Base-by-base conservation (phyloP, 2,113 vertebrate species). In the Tautogolabrus adspersus region DNA sequence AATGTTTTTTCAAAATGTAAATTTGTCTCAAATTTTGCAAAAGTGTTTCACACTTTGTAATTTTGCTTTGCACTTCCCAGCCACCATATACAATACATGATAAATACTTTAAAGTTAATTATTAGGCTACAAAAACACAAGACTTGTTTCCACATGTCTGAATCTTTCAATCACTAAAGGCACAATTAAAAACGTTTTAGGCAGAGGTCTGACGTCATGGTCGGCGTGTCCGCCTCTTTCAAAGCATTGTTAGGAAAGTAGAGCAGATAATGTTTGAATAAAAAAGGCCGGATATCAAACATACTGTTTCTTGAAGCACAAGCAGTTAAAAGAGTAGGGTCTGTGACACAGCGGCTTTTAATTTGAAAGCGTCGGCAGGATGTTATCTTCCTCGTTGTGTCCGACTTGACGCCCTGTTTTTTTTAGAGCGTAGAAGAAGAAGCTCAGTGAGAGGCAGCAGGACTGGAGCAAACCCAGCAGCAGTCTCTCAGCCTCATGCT, bases 401-500 rank as follows among this genome's bases (percentile, higher is more conserved):
- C 38, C 42, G 42, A 61, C 3, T 75, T 34, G 55, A 68, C 0
- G 11, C 4, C 6, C 3, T 18, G 8, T 47, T 47, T 10, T 15
- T 60, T 10, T 9, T 55, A 44, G 49, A 66, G 51, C 44, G 37
- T 16, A 72, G 79, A 87, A 57, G 75, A 82, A 84, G 82, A 70
- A 73, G 85, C 65, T 19, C 59, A n/a, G 38, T 2, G 68, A 79
- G 86, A 83, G 81, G 88, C 90, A 91, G 87, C 83, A 89, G 81
- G 80, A 87, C 83, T 61, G 88, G 75, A 88, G 44, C 64, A 69
- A 64, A 76, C 72, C 80, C 81, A 49, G 78, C 85, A 78, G 82
- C 30, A 34, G 30, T 34, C 30, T 75, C 79, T 86, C 81, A 82
- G 81, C 85, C 91, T 89, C 92, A 94, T 93, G 93, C 91, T 91